phyloP scores from a whole-genome alignment of 2,888 invertebrate species.

The Ditula angustiorana region DNA sequence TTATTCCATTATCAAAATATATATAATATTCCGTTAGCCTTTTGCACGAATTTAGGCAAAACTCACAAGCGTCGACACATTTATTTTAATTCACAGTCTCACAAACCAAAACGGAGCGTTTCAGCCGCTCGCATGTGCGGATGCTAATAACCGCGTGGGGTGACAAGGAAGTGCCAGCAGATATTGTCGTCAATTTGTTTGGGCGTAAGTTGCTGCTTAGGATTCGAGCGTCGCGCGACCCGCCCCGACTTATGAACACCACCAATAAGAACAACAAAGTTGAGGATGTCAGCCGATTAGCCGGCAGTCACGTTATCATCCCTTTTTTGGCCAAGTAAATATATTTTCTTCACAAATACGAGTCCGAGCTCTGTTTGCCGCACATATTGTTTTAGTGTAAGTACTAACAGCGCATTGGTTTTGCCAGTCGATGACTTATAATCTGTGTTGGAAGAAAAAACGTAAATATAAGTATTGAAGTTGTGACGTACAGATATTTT shows the following conservation, averaged over 20 bases:
- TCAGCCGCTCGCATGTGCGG: slow-evolving; percentile 51
- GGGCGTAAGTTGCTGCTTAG: slow-evolving; percentile 71
- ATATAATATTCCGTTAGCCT: too few species aligned
- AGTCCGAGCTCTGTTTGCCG: slow-evolving; percentile 3
- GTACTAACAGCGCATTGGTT: neutral
- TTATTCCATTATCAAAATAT: too few species aligned
- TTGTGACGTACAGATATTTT: neutral
- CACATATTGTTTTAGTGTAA: slow-evolving; percentile 9
- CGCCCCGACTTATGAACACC: slow-evolving; percentile 76
- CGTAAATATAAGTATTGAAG: neutral
- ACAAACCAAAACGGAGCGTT: slow-evolving; percentile 39
- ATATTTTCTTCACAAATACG: slow-evolving; percentile 57
- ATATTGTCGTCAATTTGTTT: slow-evolving; percentile 83
- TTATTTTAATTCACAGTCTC: too few species aligned
- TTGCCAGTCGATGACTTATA: neutral
- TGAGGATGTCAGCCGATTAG: slow-evolving; percentile 79
- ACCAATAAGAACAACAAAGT: slow-evolving; percentile 81
- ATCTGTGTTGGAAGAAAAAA: neutral
- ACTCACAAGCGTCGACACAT: too few species aligned
- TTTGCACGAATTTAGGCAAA: too few species aligned
- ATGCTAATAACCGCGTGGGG: slow-evolving; percentile 69
- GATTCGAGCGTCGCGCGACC: slow-evolving; percentile 69
- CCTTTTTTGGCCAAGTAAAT: slow-evolving; percentile 63
- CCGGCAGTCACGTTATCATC: slow-evolving; percentile 69
- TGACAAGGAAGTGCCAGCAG: slow-evolving; percentile 75